Base-by-base conservation (phyloP, 2,888 invertebrate species). In the Mythimna vitellina region DNA sequence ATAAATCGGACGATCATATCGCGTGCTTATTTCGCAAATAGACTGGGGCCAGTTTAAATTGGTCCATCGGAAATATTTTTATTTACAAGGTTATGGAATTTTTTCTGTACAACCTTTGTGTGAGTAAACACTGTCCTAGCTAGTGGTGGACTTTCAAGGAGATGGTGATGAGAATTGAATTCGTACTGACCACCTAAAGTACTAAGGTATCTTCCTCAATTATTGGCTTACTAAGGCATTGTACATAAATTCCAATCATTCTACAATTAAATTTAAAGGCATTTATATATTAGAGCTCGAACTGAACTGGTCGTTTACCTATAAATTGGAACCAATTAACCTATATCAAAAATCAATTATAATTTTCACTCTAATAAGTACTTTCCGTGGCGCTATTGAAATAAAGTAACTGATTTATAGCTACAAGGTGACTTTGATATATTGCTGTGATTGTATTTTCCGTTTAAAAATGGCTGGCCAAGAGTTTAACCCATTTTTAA, bases 21-120 rank as follows among this genome's bases (percentile, higher is more conserved):
- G 83, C 83, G 82, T 87, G 85, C 62, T 57, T 42, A 46, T 53
- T 63, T 54, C 5, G 63, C 70, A 70, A 71, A 68, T 61, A 65
- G n/a, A 61, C 3, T 22, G 22, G 17, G 60, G 67, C 76, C 79
- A 77, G 62, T 73, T 56, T 68, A 51, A 61, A 62, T 65, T 68
- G 78, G 64, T 70, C 80, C n/a, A 51, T 8, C 1, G 3, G 14
- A 38, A 38, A 14, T 38, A 38, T 22, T 22, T 60, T 8, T 38
- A 60, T 60, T 38, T 38, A 38, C 38, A 60, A 38, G 17, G 7
- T 14, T 46, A 46, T 29, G 8, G 6, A 5, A 29, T 53, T 14
- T 32, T 63, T 58, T 35, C 6, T 4, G 0, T 53, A 4, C 25
- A 5, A 46, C 5, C 29, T 32, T 29, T 49, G 29, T 56, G 0